phyloP scores from a whole-genome alignment of 2,113 vertebrate genomes.

The Poicephalus gulielmi region DNA sequence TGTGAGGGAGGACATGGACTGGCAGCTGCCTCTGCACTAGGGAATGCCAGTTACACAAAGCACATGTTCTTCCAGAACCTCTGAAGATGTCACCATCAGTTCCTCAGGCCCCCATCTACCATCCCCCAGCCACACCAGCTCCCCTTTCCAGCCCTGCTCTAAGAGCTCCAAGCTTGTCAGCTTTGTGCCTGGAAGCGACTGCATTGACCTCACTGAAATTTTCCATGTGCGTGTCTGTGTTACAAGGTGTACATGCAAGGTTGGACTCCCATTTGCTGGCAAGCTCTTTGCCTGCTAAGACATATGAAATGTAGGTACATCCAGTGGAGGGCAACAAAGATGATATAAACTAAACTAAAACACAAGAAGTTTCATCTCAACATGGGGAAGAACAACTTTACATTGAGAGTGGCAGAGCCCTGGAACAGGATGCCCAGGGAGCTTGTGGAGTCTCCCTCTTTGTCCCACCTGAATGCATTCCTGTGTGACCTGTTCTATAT shows the following conservation, averaged over 20 bases:
- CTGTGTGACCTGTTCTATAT: not conserved
- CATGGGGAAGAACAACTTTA: not conserved
- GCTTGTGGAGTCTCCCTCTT: not conserved
- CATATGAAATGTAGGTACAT: accelerated
- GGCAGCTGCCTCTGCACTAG: not conserved
- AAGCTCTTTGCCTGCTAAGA: not conserved
- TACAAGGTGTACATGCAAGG: not conserved
- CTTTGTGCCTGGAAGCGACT: not conserved
- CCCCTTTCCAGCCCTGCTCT: not conserved
- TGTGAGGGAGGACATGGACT: not conserved
- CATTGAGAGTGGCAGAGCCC: not conserved
- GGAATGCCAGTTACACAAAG: not conserved
- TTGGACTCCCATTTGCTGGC: not conserved
- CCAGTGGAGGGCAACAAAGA: not conserved
- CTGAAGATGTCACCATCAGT: not conserved
- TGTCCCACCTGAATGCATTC: not conserved
- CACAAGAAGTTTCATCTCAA: not conserved
- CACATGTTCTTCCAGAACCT: not conserved
- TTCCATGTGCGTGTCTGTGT: accelerated
- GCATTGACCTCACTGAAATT: not conserved
- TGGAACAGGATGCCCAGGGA: not conserved
- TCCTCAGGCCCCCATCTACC: accelerated
- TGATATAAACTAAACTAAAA: not conserved
- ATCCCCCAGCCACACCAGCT: not conserved
- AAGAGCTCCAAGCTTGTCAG: not conserved